These are phyloP conservation scores for Sarcophaga rosellei DNA, from an alignment of 2,888 invertebrate species.

Conservation along the genomic window DNA sequence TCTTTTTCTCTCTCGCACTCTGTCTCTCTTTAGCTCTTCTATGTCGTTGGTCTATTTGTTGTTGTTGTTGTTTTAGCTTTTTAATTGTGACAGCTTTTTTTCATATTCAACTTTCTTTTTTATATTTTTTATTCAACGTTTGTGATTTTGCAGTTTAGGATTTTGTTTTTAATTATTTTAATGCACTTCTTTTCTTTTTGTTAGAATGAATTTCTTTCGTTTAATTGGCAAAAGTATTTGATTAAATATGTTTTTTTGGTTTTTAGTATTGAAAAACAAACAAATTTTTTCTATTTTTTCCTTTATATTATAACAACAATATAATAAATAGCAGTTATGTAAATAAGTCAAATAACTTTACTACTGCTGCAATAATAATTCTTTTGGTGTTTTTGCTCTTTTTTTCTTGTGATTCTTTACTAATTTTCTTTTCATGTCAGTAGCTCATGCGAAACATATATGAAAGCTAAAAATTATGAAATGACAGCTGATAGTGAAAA, in stretches of 20 bases:
- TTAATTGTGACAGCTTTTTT: conserved; percentile 56
- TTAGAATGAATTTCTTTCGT: conserved; percentile 2
- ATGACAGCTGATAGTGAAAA: conserved; percentile 4
- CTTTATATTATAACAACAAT: conserved; percentile 4
- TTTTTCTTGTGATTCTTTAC: conserved; percentile 37
- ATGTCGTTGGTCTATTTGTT: conserved; percentile 22
- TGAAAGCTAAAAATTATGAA: conserved; percentile 26
- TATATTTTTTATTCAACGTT: conserved; percentile 51
- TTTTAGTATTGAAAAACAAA: conserved; percentile 24
- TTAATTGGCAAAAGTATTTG: background rate
- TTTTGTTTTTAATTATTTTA: conserved; percentile 25
- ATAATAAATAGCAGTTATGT: conserved; percentile 53
- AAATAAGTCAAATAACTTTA: conserved; percentile 61
- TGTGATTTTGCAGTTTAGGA: conserved; percentile 58
- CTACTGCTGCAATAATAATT: conserved; percentile 38
- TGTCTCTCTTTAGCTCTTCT: conserved; percentile 10
- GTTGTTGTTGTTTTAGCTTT: conserved; percentile 42
- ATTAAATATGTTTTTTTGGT: background rate
- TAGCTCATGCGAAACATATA: conserved; percentile 21
- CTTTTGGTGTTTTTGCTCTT: conserved; percentile 53
- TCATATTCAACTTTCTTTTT: conserved; percentile 63
- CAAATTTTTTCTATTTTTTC: conserved; percentile 30
- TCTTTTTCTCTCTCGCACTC: conserved; percentile 48
- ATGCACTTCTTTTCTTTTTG: conserved; percentile 3
- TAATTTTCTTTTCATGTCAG: conserved; percentile 49